A percentile compares a stretch with the other conserved stretches of the same genome.
Evolutionary conservation across 1,140 invertebrate species (phyloP).

Genomic region (Tribolium madens): DNA sequence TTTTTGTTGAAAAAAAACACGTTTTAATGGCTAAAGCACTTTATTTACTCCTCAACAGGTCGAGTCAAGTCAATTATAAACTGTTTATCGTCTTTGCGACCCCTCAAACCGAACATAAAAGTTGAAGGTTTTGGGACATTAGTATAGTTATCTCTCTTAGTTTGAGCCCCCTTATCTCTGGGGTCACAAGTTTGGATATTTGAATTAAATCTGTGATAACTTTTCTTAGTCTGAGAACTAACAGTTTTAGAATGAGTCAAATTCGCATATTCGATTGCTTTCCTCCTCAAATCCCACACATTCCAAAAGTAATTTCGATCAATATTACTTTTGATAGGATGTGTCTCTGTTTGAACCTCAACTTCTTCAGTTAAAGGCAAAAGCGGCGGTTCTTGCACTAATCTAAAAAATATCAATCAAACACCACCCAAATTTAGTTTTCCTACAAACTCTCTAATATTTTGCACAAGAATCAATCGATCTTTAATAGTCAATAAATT

Average conservation of each 20-base stretch:
- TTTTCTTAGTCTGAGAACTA: constrained; percentile 73
- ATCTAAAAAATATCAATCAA: constrained; percentile 44
- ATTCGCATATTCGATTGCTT: constrained; percentile 67
- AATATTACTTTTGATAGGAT: constrained; percentile 73
- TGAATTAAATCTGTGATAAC: constrained; percentile 67
- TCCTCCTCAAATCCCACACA: constrained; percentile 77
- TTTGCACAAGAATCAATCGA: constrained; percentile 67
- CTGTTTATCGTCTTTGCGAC: constrained; percentile 66
- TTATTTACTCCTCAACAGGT: constrained; percentile 58
- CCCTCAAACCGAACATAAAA: constrained; percentile 71
- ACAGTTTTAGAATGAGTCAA: constrained; percentile 71
- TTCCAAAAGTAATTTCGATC: constrained; percentile 80
- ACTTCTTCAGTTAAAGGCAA: constrained; percentile 69
- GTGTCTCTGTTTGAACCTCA: constrained; percentile 78
- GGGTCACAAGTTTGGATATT: constrained; percentile 69
- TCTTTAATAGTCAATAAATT: constrained; percentile 72
- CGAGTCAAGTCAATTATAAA: constrained; percentile 62
- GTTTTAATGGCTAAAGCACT: too few species aligned
- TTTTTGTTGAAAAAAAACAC: background rate
- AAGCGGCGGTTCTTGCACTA: constrained; percentile 47
- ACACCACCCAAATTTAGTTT: background rate
- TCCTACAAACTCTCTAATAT: constrained; percentile 56
- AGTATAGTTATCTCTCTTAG: constrained; percentile 68
- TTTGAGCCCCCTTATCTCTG: constrained; percentile 69
- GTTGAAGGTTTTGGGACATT: constrained; percentile 67